Evolutionary conservation across 2,888 invertebrate genomes (phyloP).

Genomic region (Drosophila nr. perissopoda): DNA sequence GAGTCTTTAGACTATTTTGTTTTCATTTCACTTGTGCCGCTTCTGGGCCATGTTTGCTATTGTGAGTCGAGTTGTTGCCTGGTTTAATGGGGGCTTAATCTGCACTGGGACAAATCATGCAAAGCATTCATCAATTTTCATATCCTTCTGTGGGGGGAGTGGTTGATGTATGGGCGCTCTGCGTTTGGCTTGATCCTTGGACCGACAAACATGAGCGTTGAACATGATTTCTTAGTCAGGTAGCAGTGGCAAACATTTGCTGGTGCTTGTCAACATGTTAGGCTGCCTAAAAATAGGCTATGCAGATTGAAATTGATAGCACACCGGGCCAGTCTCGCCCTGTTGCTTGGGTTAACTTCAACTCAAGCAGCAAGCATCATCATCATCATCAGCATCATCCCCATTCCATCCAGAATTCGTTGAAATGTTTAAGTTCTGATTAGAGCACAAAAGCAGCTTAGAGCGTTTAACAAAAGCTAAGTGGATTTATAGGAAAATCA

Average conservation of each 20-base stretch:
- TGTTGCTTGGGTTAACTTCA: constrained; percentile 13
- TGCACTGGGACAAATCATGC: constrained; percentile 58
- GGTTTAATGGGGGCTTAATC: constrained; percentile 38
- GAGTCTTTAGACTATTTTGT: constrained; percentile 36
- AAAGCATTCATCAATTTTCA: constrained; percentile 75
- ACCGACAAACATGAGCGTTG: constrained; percentile 13
- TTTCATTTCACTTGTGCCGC: constrained; percentile 44
- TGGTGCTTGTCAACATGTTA: constrained; percentile 68
- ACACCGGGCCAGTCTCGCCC: constrained; percentile 3
- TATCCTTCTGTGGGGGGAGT: constrained; percentile 38
- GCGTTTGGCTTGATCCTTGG: constrained; percentile 20
- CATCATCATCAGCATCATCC: not conserved
- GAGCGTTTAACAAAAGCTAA: constrained; percentile 7
- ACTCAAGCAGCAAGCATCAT: not conserved
- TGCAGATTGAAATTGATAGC: constrained; percentile 72
- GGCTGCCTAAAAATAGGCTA: constrained; percentile 57
- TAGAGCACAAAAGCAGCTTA: constrained; percentile 58
- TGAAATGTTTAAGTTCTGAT: constrained; percentile 63
- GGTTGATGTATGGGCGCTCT: not conserved
- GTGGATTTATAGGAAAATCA: constrained; percentile 10
- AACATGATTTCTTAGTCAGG: constrained; percentile 17
- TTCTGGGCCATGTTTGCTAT: constrained; percentile 27
- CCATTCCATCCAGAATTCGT: constrained; percentile 7
- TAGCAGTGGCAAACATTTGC: constrained; percentile 49
- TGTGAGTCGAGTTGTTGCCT: constrained; percentile 17